phyloP scores from a whole-genome alignment of 2,797 vertebrate genomes.

The Myioborus miniatus region DNA sequence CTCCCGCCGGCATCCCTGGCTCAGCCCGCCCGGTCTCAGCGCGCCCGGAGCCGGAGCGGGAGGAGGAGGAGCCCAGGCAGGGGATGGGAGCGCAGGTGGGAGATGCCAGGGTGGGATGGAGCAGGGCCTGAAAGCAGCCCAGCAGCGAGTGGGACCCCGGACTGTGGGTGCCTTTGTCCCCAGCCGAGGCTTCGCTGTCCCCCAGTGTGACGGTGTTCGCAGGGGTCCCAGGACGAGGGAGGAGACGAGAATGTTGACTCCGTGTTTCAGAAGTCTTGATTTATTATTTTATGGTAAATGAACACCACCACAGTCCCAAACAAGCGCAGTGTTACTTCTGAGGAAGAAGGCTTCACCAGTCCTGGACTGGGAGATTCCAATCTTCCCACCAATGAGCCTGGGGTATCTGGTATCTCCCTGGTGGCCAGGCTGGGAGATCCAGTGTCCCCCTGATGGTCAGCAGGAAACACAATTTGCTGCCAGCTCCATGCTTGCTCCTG shows the following conservation, averaged over 20 bases:
- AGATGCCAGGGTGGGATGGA: accelerated
- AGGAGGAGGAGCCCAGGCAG: neutral
- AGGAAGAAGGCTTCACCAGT: neutral
- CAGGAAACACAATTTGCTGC: neutral
- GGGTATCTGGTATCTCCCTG: neutral
- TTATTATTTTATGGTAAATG: too few species aligned
- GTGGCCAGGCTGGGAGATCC: neutral
- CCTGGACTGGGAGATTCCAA: neutral
- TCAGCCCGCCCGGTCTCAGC: neutral
- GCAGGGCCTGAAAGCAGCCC: neutral
- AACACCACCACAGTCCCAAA: neutral
- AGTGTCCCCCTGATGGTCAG: neutral
- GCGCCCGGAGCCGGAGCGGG: neutral
- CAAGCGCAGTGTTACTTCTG: neutral
- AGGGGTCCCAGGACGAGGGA: too few species aligned
- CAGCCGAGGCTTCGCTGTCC: neutral
- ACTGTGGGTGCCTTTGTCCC: neutral
- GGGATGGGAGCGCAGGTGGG: neutral
- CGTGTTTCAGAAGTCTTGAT: too few species aligned
- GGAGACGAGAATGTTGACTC: too few species aligned
- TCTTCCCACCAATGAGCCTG: neutral
- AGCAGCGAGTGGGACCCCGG: accelerated
- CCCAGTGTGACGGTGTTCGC: too few species aligned
- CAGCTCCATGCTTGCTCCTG: neutral
- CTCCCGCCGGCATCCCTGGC: neutral